A percentile compares a stretch with the other conserved stretches of the same genome.
phyloP scores from a whole-genome alignment of 2,113 vertebrate species.

The Meleagris gallopavo region DNA sequence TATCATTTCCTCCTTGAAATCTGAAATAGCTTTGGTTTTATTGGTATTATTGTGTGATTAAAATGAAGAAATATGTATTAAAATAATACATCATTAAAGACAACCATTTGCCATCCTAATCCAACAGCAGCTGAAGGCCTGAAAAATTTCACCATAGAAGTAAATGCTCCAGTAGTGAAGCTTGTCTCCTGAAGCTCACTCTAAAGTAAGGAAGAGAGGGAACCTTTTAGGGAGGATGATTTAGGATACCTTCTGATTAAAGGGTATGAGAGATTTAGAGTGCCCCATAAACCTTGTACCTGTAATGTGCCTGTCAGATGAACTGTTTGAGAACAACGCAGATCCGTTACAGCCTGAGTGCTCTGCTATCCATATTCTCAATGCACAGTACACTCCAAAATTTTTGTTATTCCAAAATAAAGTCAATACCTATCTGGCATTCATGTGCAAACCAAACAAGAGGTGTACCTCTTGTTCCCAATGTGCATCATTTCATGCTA shows the following conservation, averaged over 20 bases:
- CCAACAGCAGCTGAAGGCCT: background rate
- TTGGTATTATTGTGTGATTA: background rate
- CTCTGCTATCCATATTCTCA: background rate
- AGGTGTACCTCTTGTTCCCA: background rate
- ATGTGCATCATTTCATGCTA: rapidly evolving
- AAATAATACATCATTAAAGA: conserved; percentile 1
- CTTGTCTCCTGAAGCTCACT: background rate
- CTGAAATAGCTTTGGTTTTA: background rate
- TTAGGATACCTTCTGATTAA: background rate
- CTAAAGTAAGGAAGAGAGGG: background rate
- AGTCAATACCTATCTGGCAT: background rate
- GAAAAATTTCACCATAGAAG: background rate
- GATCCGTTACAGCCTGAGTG: background rate
- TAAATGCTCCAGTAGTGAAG: background rate
- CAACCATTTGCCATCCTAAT: background rate
- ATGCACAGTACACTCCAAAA: background rate
- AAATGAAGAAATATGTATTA: background rate
- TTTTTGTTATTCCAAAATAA: background rate
- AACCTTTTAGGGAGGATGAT: rapidly evolving
- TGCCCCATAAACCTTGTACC: rapidly evolving
- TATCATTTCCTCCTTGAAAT: background rate
- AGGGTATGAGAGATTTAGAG: background rate
- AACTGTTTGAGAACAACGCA: background rate
- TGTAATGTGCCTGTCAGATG: rapidly evolving
- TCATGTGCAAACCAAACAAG: background rate